phyloP scores from a whole-genome alignment of 2,797 vertebrate genomes.

The Anguilla marmorata region DNA sequence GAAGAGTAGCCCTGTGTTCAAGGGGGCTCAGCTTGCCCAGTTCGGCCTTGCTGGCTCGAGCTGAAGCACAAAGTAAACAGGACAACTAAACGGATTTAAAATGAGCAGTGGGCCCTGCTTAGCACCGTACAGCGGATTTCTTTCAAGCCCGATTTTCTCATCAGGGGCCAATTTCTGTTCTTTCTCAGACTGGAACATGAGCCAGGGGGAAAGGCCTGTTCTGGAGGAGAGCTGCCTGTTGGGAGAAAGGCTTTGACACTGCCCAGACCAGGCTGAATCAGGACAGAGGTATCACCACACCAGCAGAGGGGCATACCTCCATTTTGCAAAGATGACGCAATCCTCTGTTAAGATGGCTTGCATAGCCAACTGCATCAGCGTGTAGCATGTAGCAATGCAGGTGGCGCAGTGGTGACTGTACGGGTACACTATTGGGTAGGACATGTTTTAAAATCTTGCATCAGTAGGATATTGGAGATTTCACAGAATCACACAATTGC shows the following conservation, averaged over 20 bases:
- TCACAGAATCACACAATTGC: neutral
- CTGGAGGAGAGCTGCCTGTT: neutral
- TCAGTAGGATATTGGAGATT: neutral
- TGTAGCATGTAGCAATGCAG: neutral
- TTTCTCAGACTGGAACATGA: slow-evolving; percentile 29
- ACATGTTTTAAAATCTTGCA: neutral
- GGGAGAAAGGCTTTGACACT: slow-evolving; percentile 23
- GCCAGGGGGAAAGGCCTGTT: neutral
- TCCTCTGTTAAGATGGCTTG: neutral
- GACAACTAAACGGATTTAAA: neutral
- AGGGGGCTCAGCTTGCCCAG: too few relatives aligned
- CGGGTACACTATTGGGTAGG: neutral
- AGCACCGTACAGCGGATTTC: neutral
- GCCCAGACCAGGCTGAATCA: neutral
- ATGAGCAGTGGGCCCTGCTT: neutral
- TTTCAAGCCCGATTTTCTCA: neutral
- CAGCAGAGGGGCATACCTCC: neutral
- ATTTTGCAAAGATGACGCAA: neutral
- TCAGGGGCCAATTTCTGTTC: neutral
- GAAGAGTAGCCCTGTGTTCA: neutral
- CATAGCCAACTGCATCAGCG: neutral
- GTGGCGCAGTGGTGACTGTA: neutral
- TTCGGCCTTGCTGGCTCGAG: too few relatives aligned
- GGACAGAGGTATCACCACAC: neutral
- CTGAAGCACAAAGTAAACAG: neutral